Base-by-base conservation (phyloP, 2,888 invertebrate species). In the Perdita meconis region DNA sequence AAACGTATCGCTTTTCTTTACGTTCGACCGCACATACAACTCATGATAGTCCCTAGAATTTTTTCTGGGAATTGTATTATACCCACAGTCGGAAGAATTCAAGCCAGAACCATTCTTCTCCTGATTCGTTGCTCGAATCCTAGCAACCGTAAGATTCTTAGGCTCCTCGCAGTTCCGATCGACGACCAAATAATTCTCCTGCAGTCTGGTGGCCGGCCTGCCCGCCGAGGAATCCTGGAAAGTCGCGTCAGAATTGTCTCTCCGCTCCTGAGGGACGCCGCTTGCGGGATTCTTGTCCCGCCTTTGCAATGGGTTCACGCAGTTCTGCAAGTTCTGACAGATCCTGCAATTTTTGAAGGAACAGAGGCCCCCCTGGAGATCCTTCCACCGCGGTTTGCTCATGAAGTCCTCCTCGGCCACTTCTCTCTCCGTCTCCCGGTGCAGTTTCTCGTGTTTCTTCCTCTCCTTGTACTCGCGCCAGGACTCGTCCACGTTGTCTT, bases 1-100 rank as follows among this genome's bases (percentile, higher is more conserved):
- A 64, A 91, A 91, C 5, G 90, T 91, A 51, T 89, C 87, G 65
- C 89, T 91, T 61, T 91, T 91, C 83, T 90, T 91, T 26, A 91
- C 90, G 47, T 87, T 90, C 8, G 90, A 89, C 13, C 87, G 84
- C 0, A 76, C 72, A 24, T 72, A 86, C 19, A 85, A 71, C 6
- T 82, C 84, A n/a, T 76, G 81, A 51, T 85, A 88, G 68, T 86
- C 81, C 4, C 80, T 75, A 34, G 76, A 70, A 1, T 63, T 38
- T 22, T 67, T 77, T 44, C 87, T 90, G 2, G 85, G 84, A 24
- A 90, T 90, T 19, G 89, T 87, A 24, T 88, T 88, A 71, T 90
- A 89, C 12, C 89, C 89, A 4, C 86, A 84, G 24, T 90, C 89
- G 1, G 81, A 78, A 0, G 83, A 85, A 16, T 80, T 83, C 24